Evolutionary conservation across 2,113 vertebrate species (phyloP).

Genomic region (Stegostoma tigrinum): DNA sequence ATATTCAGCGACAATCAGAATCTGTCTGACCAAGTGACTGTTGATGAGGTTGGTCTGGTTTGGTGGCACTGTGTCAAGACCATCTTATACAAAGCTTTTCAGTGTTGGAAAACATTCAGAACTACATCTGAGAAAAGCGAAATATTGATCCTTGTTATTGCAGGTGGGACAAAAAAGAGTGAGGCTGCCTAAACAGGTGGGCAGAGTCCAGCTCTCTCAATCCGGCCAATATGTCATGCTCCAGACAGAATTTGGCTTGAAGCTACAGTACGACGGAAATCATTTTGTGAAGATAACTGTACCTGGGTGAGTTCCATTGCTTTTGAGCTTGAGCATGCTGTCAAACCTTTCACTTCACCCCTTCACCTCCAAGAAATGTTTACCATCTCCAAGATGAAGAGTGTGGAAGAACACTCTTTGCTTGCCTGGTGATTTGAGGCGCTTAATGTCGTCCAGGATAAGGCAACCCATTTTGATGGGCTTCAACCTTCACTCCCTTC

Average conservation of each 20-base stretch:
- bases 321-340: background rate
- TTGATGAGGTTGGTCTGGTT: background rate
- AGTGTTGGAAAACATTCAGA: background rate
- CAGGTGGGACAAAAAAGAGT: slow-evolving; percentile 59
- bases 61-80: background rate
- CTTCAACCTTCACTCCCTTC: too few relatives aligned
- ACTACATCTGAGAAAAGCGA: too few relatives aligned
- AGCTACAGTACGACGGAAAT: slow-evolving; percentile 68
- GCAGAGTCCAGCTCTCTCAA: slow-evolving; percentile 51
- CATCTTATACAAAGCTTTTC: too few relatives aligned
- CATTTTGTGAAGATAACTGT: slow-evolving; percentile 62
- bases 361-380: too few relatives aligned
- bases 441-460: too few relatives aligned
- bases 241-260: slow-evolving; percentile 59
- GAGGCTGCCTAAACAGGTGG: slow-evolving; percentile 50
- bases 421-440: too few relatives aligned
- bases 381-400: too few relatives aligned
- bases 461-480: too few relatives aligned
- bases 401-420: too few relatives aligned
- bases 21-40: too few relatives aligned
- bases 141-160: background rate
- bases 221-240: slow-evolving; percentile 66
- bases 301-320: slow-evolving; percentile 49
- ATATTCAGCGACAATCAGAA: too few relatives aligned
- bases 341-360: too few relatives aligned